Evolutionary conservation across 2,797 vertebrate genomes (phyloP), one percentile per base, ranked within the genome.

Genomic region (Melanotaenia trifasciata): DNA sequence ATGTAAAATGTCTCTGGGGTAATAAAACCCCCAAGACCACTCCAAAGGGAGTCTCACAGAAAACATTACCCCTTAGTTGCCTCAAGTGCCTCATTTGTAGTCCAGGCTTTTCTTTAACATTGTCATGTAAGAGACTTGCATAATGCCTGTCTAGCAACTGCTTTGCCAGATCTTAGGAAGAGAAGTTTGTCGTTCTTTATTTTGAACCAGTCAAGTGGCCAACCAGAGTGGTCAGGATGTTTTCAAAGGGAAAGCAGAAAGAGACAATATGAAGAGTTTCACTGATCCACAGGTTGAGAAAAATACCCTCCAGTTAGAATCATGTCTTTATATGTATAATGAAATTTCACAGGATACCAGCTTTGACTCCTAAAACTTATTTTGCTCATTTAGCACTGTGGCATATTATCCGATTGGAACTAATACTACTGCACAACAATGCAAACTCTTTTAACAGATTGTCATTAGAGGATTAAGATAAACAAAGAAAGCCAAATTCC

Each of bases 391-490:
- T 14, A 73, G 54, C 20, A 38, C 26, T 30, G 3, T 20, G 30
- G 38, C 18, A 59, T 54, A 58, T 26, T 16, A 57, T 35, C 40
- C 51, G 3, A 54, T 54, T 6, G 24, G 58, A 57, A 62, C 45
- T 20, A 53, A 60, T 53, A 33, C 26, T 66, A 50, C n/a, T 58
- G 14, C 12, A 57, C 14, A 47, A 26, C 45, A 59, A 58, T 30
- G 54, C 13, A 28, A 57, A 30, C 6, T 30, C 8, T 5, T 5
- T 45, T n/a, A 50, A 4, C 45, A 3, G 3, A n/a, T 22, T 50
- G 43, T 7, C 16, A 20, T 45, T 20, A 45, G 5, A 45, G 16
- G 43, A 45, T 7, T 45, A 45, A 43, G 14, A 43, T 18, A 43
- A 18, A 3, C 4, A 43, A 43, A 18, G 40, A 26, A 26, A 22